Conservation (phyloP, 2,797 vertebrate species). For the Babyrousa celebensis region DNA sequence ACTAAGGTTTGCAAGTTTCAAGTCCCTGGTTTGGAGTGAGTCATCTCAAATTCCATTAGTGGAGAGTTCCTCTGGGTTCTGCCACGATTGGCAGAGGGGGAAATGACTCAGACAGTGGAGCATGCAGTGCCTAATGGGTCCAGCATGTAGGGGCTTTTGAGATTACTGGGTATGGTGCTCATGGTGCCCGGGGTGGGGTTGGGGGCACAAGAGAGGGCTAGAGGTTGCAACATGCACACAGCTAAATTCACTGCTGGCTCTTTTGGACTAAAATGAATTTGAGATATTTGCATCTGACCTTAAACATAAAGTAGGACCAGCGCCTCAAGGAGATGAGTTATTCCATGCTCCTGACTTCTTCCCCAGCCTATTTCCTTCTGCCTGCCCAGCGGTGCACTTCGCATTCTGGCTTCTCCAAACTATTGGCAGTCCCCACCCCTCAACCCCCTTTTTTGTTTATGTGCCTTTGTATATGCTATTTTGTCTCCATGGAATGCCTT, state of each 20-base stretch:
- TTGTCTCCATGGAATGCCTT: no score
- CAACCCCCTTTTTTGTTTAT: background rate
- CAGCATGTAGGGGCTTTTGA: slow-evolving; percentile 76
- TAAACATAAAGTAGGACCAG: slow-evolving; percentile 28
- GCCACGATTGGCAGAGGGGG: slow-evolving; percentile 59
- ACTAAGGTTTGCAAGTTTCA: slow-evolving; percentile 43
- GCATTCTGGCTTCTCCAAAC: background rate
- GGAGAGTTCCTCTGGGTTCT: slow-evolving; percentile 57
- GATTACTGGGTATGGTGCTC: slow-evolving; percentile 49
- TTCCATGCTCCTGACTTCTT: background rate
- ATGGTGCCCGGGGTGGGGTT: slow-evolving; percentile 15
- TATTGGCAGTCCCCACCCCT: background rate
- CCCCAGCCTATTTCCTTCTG: background rate
- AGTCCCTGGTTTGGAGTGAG: slow-evolving; percentile 21
- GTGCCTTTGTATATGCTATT: background rate
- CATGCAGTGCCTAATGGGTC: slow-evolving; percentile 71
- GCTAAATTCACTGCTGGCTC: slow-evolving; percentile 20
- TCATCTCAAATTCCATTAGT: slow-evolving; percentile 59
- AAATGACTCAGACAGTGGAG: slow-evolving; percentile 62
- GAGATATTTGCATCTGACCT: slow-evolving; percentile 71
- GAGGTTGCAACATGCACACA: slow-evolving; percentile 35
- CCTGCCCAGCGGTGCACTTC: background rate
- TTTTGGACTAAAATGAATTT: slow-evolving; percentile 55
- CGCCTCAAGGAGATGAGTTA: slow-evolving; percentile 40
- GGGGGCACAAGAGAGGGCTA: slow-evolving; percentile 42